Evolutionary conservation across 2,888 invertebrate species (phyloP).

Genomic region (Synergus umbraculus): DNA sequence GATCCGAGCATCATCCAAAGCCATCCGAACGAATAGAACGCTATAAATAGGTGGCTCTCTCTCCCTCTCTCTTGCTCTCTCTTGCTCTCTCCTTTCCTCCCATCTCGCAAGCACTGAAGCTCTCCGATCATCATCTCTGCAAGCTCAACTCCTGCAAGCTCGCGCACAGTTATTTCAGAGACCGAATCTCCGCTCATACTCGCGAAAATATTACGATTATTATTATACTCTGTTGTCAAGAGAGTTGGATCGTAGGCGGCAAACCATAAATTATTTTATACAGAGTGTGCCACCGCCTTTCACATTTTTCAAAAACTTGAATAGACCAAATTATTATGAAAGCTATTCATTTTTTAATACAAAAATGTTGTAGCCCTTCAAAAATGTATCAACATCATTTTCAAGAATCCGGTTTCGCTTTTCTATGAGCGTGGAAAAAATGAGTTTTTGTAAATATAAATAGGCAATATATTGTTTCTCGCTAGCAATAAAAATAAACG

Average conservation of each 20-base stretch:
- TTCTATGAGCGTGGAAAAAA: not conserved
- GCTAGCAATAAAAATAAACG: not conserved
- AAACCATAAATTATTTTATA: slow-evolving; percentile 36
- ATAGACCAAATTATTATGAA: slow-evolving; percentile 19
- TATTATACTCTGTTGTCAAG: slow-evolving; percentile 38
- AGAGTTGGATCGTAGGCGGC: slow-evolving; percentile 17
- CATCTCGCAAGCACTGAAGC: slow-evolving; percentile 32
- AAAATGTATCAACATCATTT: slow-evolving; percentile 2
- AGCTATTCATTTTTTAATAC: slow-evolving; percentile 4
- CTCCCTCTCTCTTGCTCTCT: slow-evolving; percentile 48
- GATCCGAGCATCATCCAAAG: slow-evolving; percentile 66
- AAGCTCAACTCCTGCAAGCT: slow-evolving; percentile 59
- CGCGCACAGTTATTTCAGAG: slow-evolving; percentile 68
- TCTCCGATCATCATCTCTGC: slow-evolving; percentile 63
- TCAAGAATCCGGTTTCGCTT: not conserved
- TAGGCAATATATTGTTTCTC: not conserved
- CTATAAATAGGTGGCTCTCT: slow-evolving; percentile 69
- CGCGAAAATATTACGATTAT: slow-evolving; percentile 40
- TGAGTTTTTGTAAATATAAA: not conserved
- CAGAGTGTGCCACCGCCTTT: slow-evolving; percentile 5
- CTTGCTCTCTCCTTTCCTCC: slow-evolving; percentile 40
- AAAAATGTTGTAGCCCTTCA: not conserved
- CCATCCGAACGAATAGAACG: slow-evolving; percentile 71
- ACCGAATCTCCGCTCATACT: slow-evolving; percentile 49
- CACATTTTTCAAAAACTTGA: slow-evolving; percentile 22